Evolutionary conservation across 2,113 vertebrate genomes (phyloP), one percentile per base, ranked within the genome.

Genomic region (Jaculus jaculus): DNA sequence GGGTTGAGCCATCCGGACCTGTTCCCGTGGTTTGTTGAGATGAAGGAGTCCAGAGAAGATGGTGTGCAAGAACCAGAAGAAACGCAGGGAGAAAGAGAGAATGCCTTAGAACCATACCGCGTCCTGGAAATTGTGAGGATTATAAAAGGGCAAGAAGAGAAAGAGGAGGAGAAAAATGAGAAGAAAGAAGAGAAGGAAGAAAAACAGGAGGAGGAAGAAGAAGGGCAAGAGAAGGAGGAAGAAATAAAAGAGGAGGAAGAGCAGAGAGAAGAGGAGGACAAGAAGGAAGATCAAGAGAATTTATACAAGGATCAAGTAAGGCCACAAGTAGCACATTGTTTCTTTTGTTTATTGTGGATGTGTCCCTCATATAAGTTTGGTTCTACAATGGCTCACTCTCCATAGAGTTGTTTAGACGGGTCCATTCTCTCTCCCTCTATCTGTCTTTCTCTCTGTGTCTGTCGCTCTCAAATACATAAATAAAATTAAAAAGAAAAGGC

Each of bases 221-320:
- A 39, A 2, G n/a, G 54, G 10, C 17, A 7, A 0, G 18, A 63
- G 1, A 7, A 28, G 0, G 26, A 15, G 0, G 77, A 78, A 2
- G 61, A 60, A 21, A 51, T 34, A 6, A 17, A 32, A 16, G 90
- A 85, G 58, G 61, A 92, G 18, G 84, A 91, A 34, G 16, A 84
- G 0, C 30, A 73, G 9, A 30, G 51, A 1, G 71, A 69, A 0
- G 13, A 66, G 2, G 24, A 9, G 0, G 5, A n/a, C n/a, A n/a
- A 11, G 28, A 84, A 86, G 54, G 61, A 92, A 21, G 80, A 87
- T 7, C 16, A 0, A 0, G 71, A 82, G 42, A 72, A 2, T 37
- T 24, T 30, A 0, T 37, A 65, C 18, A 1, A 28, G 80, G 30
- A 4, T n/a, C 85, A 95, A 94, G 96, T 95, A 95, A 77, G 87